Evolutionary conservation across 2,797 vertebrate genomes (phyloP).

Genomic region (Acanthopagrus latus): DNA sequence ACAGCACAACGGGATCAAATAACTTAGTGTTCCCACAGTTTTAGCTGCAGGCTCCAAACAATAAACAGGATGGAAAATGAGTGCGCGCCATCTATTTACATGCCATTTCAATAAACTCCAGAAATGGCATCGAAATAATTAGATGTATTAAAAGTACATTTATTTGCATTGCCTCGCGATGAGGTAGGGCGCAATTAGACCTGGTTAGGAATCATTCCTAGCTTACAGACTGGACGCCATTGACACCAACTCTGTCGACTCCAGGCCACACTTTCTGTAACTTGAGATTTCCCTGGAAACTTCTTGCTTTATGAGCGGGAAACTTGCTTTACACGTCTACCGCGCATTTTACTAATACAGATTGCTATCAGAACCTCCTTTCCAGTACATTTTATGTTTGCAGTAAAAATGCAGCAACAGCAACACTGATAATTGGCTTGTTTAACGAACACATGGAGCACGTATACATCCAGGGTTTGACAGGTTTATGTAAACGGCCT

Average conservation of each 20-base stretch:
- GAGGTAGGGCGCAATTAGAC: no score
- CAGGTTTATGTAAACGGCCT: conserved; percentile 22
- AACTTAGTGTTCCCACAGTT: conserved; percentile 12
- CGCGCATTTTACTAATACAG: background rate
- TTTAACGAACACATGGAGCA: background rate
- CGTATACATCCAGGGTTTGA: background rate
- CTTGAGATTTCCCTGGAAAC: background rate
- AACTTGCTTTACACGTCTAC: background rate
- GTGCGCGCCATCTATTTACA: background rate
- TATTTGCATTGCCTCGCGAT: no score
- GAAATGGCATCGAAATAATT: no score
- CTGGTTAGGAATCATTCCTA: no score
- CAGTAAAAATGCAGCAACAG: background rate
- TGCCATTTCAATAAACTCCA: background rate
- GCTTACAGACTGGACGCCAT: no score
- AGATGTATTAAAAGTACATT: no score
- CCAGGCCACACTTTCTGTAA: no score
- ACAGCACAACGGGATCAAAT: conserved; percentile 11
- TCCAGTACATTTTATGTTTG: background rate
- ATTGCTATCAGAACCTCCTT: no score
- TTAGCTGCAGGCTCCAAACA: background rate
- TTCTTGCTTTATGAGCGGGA: background rate
- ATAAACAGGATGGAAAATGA: background rate
- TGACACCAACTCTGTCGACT: no score
- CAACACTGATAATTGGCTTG: background rate